Percentiles rank a stretch among this genome's conserved stretches.
Evolutionary conservation across 2,797 vertebrate genomes (phyloP).

Genomic region (Sitta carolinensis): DNA sequence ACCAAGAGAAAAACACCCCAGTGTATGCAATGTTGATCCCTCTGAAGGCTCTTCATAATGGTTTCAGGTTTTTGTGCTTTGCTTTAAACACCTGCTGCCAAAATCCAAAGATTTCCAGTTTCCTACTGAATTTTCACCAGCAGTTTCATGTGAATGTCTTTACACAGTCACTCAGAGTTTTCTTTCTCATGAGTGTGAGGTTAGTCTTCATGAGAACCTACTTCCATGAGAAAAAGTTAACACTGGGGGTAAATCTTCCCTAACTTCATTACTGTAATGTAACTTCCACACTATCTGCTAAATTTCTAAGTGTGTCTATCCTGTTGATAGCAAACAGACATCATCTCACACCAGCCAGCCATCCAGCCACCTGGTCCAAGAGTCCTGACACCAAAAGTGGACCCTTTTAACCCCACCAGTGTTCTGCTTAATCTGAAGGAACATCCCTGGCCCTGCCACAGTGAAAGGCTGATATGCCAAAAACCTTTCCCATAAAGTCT

Average conservation of each 20-base stretch:
- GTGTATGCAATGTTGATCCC: accelerated
- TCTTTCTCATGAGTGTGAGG: not conserved
- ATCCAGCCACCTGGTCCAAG: not conserved
- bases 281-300: not conserved
- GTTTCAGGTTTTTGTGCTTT: not conserved
- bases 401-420: not conserved
- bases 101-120: not conserved
- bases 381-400: not conserved
- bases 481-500: not conserved
- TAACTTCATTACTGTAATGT: not conserved
- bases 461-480: not conserved
- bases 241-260: not conserved
- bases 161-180: not conserved
- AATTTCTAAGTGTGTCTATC: not conserved
- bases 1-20: not conserved
- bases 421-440: not conserved
- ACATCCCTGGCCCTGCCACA: not conserved
- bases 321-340: not conserved
- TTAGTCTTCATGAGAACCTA: not conserved
- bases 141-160: not conserved
- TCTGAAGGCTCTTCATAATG: not conserved
- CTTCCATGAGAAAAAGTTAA: not conserved
- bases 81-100: not conserved
- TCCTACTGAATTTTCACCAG: not conserved
- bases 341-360: not conserved